Percentiles rank a stretch among this genome's conserved stretches.
Evolutionary conservation across 35 echinoderm and acorn worm genomes (phyloP).

Genomic region (Anneissia japonica): DNA sequence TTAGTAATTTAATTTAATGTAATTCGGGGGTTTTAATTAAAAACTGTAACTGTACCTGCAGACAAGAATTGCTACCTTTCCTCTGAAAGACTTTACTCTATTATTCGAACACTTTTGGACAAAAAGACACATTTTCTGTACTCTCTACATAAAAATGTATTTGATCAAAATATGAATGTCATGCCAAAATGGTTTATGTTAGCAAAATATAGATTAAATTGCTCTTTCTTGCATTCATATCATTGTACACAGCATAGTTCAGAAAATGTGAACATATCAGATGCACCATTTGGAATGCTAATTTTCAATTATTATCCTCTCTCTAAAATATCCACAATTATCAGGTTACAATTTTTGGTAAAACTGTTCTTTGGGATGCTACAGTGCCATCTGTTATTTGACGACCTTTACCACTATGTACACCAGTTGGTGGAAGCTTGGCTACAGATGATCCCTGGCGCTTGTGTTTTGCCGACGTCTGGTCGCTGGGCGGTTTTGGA

Average conservation of each 20-base stretch:
- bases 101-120: too few relatives aligned
- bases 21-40: too few relatives aligned
- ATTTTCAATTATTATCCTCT: neutral
- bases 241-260: neutral
- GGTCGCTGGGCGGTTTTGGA: conserved; percentile 76
- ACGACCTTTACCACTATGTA: conserved; percentile 60
- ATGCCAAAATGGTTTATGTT: too few relatives aligned
- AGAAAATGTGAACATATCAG: neutral
- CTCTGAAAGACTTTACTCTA: too few relatives aligned
- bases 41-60: too few relatives aligned
- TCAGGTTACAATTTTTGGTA: conserved; percentile 98
- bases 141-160: neutral
- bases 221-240: too few relatives aligned
- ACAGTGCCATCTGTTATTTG: conserved; percentile 35
- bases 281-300: neutral
- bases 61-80: too few relatives aligned
- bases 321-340: neutral
- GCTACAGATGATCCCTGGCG: conserved; percentile 85
- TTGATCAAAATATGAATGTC: neutral
- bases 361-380: conserved; percentile 71
- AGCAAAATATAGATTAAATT: neutral
- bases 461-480: conserved; percentile 81
- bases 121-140: too few relatives aligned
- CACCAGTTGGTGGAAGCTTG: conserved; percentile 86
- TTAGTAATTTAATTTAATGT: too few relatives aligned